A percentile compares a stretch with the other conserved stretches of the same genome.
Conservation (phyloP, 2,888 invertebrate species). For the Galerucella pusilla region DNA sequence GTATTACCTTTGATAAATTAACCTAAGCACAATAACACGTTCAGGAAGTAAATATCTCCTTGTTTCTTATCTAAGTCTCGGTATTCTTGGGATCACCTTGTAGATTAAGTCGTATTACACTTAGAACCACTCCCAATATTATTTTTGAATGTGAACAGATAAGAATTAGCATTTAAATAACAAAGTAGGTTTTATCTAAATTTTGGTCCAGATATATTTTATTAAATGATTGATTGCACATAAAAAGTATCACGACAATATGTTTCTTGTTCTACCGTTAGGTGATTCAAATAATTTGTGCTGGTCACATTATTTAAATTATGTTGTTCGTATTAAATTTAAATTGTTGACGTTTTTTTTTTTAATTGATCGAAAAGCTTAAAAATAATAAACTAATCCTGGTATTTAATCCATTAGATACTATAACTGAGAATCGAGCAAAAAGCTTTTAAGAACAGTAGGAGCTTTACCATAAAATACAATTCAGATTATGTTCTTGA, state of each 20-base stretch:
- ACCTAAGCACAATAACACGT: no score
- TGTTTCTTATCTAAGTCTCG: no score
- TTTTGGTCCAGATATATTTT: not conserved
- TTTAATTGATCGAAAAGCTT: not conserved
- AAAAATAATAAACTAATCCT: not conserved
- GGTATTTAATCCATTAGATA: conserved; percentile 9
- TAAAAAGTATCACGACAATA: conserved; percentile 4
- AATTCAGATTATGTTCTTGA: not conserved
- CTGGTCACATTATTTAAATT: not conserved
- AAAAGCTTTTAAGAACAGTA: not conserved
- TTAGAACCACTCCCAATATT: not conserved
- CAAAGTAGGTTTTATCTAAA: not conserved
- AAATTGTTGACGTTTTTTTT: not conserved
- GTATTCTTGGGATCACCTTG: no score
- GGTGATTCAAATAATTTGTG: conserved; percentile 3
- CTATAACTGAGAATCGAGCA: not conserved
- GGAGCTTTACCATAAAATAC: no score
- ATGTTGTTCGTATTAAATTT: not conserved
- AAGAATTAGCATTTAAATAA: conserved; percentile 1
- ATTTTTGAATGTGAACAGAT: not conserved
- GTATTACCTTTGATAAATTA: no score
- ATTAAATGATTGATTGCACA: conserved; percentile 3
- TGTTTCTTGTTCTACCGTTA: not conserved
- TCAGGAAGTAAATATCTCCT: no score
- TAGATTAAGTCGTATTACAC: not conserved